These are phyloP conservation scores for Artibeus lituratus DNA, from an alignment of 2,797 vertebrate species.

Conservation along the genomic window DNA sequence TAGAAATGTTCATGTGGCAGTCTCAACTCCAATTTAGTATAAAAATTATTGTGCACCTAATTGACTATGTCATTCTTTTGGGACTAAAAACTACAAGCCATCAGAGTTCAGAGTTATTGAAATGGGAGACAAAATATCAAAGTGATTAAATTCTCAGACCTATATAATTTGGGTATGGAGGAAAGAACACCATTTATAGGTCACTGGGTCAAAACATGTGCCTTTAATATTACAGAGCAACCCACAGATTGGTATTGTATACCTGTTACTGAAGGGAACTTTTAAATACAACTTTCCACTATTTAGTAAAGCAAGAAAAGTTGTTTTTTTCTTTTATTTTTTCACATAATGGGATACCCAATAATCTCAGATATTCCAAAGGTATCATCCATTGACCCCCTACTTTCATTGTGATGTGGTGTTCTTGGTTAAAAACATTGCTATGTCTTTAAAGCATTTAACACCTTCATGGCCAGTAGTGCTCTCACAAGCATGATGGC, in stretches of 20 bases:
- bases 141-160: neutral
- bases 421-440: neutral
- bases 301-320: neutral
- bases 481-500: neutral
- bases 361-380: neutral
- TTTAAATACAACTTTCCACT: neutral
- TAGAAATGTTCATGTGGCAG: neutral
- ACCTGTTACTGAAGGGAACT: neutral
- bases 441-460: neutral
- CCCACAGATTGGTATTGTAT: neutral
- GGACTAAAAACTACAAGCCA: neutral
- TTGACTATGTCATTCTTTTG: neutral
- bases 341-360: neutral
- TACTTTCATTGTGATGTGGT: neutral
- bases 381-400: neutral
- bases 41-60: neutral
- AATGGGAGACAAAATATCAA: conserved; percentile 43
- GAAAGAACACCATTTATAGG: neutral
- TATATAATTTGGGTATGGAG: neutral
- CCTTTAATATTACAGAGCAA: neutral
- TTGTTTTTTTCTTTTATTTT: neutral
- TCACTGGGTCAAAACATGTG: neutral
- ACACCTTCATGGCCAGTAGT: neutral
- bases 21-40: neutral
- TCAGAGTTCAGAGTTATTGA: neutral